Evolutionary conservation across 2,888 invertebrate species (phyloP).

Genomic region (Drosophila setosimentum): DNA sequence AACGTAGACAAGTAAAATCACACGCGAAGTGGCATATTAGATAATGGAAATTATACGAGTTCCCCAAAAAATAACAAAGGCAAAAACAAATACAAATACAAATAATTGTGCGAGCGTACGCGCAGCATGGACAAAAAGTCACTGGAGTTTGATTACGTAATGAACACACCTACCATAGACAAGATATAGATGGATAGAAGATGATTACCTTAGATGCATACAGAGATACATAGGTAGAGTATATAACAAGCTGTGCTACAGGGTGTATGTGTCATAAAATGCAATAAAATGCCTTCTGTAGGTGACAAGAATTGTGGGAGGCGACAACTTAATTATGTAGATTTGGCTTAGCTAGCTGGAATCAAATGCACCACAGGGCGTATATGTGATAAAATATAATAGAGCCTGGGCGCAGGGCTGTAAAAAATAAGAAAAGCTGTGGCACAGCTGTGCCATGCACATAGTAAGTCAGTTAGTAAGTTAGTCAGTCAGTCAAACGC

Average conservation of each 20-base stretch:
- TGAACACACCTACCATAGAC: constrained; percentile 49
- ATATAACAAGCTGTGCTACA: constrained; percentile 15
- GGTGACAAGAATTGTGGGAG: constrained; percentile 34
- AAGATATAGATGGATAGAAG: constrained; percentile 39
- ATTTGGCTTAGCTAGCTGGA: background rate
- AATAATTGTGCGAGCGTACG: constrained; percentile 58
- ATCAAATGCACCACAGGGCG: constrained; percentile 11
- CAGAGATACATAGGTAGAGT: constrained; percentile 14
- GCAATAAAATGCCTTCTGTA: constrained; percentile 21
- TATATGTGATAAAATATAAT: constrained; percentile 10
- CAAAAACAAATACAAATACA: constrained; percentile 50
- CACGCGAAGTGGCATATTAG: constrained; percentile 50
- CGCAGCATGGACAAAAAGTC: constrained; percentile 40
- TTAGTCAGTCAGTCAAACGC: constrained; percentile 39
- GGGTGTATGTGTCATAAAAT: constrained; percentile 54
- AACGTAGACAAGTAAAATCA: constrained; percentile 31
- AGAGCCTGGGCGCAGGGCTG: constrained; percentile 5
- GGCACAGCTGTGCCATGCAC: constrained; percentile 28
- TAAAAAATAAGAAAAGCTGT: constrained; percentile 9
- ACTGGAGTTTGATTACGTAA: constrained; percentile 61
- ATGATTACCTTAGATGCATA: constrained; percentile 29
- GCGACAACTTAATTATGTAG: constrained; percentile 17
- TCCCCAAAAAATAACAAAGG: constrained; percentile 27
- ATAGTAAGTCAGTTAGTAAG: constrained; percentile 23
- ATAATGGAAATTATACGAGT: constrained; percentile 65